phyloP scores from a whole-genome alignment of 2,797 vertebrate genomes.

The Myotis pilosus region DNA sequence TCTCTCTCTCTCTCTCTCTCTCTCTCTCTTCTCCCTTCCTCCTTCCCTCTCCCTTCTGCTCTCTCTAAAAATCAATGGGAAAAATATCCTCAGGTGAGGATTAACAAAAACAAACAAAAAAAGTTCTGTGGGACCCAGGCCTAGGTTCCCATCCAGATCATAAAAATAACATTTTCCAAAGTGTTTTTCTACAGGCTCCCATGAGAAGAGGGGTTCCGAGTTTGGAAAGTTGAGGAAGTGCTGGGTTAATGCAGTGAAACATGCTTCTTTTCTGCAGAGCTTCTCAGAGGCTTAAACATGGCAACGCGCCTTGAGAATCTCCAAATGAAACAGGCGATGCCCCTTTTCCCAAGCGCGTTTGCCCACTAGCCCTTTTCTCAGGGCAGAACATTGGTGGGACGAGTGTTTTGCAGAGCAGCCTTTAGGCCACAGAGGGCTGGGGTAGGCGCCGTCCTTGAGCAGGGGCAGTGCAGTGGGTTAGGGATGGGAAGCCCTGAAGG shows the following conservation, averaged over 20 bases:
- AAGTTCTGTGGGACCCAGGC: neutral
- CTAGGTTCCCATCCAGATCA: neutral
- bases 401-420: neutral
- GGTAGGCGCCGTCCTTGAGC: neutral
- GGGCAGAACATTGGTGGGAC: neutral
- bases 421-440: neutral
- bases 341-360: neutral
- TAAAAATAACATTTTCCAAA: slow-evolving; percentile 3
- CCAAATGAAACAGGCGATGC: neutral
- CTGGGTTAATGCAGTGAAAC: neutral
- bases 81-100: too few species aligned
- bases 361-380: neutral
- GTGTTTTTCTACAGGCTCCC: neutral
- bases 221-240: neutral
- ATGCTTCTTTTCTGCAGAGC: neutral
- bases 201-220: neutral
- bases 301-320: neutral
- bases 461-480: neutral
- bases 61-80: too few species aligned
- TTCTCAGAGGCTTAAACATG: neutral
- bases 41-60: too few species aligned
- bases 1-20: too few species aligned
- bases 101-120: too few species aligned
- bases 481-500: neutral
- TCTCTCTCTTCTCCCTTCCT: too few species aligned